phyloP scores from a whole-genome alignment of 1,140 invertebrate genomes.

The Andrena cerasifolii region DNA sequence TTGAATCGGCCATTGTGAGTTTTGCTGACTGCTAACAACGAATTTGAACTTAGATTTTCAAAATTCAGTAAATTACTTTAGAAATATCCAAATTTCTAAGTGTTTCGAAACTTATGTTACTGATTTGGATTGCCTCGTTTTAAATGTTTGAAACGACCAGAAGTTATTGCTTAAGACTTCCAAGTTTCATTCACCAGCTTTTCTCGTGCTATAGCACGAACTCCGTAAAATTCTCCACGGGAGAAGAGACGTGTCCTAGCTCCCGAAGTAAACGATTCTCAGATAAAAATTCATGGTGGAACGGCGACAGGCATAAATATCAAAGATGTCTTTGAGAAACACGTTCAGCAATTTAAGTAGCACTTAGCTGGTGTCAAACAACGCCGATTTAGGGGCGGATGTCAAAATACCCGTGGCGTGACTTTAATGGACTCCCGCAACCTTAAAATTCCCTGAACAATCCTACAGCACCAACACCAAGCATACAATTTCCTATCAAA shows the following conservation, averaged over 20 bases:
- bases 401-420: slow-evolving; percentile 12
- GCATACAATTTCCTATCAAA: too few relatives aligned
- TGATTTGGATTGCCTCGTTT: too few relatives aligned
- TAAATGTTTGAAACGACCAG: not conserved
- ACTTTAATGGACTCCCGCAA: slow-evolving; percentile 8
- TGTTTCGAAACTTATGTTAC: too few relatives aligned
- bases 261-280: not conserved
- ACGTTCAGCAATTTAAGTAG: slow-evolving; percentile 8
- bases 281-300: slow-evolving; percentile 26
- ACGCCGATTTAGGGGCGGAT: slow-evolving; percentile 20
- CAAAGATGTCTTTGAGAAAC: not conserved
- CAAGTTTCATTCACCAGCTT: not conserved
- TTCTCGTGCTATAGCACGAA: not conserved
- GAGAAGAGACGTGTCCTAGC: slow-evolving; percentile 11
- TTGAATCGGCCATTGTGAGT: too few relatives aligned
- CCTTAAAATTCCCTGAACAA: not conserved
- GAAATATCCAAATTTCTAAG: not conserved
- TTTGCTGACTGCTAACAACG: too few relatives aligned
- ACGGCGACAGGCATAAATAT: slow-evolving; percentile 20
- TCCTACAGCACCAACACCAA: too few relatives aligned
- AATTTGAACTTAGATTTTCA: too few relatives aligned
- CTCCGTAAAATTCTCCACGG: slow-evolving; percentile 12
- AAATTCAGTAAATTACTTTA: too few relatives aligned
- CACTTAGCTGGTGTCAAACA: slow-evolving; percentile 7
- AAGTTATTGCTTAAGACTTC: not conserved